These are phyloP conservation scores for Acleris holmiana DNA, from an alignment of 2,888 invertebrate species.

Conservation along the genomic window DNA sequence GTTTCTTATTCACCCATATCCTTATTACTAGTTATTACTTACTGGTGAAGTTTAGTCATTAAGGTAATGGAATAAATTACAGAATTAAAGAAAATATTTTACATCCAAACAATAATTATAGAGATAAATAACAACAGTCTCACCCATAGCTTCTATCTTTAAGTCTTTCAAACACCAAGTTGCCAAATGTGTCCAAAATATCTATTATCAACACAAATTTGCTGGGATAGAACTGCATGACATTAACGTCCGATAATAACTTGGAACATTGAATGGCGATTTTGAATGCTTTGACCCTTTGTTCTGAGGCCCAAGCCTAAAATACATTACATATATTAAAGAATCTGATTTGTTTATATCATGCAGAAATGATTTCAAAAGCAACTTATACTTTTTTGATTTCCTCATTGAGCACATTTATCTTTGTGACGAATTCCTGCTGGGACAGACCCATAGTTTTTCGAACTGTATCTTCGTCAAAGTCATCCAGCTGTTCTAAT, in stretches of 20 bases:
- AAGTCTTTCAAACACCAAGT: conserved; percentile 93
- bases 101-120: not conserved
- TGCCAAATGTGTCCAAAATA: conserved; percentile 97
- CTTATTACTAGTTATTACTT: too few relatives aligned
- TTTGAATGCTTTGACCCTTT: conserved; percentile 97
- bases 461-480: conserved; percentile 94
- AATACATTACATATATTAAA: conserved; percentile 37
- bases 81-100: not conserved
- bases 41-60: too few relatives aligned
- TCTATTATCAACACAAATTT: conserved; percentile 99
- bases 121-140: conserved; percentile 40
- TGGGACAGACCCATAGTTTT: conserved; percentile 96
- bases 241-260: conserved; percentile 93
- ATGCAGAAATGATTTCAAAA: not conserved
- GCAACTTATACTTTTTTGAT: conserved; percentile 85
- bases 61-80: too few relatives aligned
- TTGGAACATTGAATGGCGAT: conserved; percentile 99
- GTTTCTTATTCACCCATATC: too few relatives aligned
- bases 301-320: conserved; percentile 97
- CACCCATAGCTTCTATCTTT: conserved; percentile 87
- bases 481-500: conserved; percentile 96
- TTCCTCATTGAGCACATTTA: conserved; percentile 96
- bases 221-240: conserved; percentile 98
- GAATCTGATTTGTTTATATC: not conserved
- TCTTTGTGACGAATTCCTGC: conserved; percentile 94